Base-by-base conservation (phyloP, 2,888 invertebrate genomes). In the Rhamphomyia laevipes region DNA sequence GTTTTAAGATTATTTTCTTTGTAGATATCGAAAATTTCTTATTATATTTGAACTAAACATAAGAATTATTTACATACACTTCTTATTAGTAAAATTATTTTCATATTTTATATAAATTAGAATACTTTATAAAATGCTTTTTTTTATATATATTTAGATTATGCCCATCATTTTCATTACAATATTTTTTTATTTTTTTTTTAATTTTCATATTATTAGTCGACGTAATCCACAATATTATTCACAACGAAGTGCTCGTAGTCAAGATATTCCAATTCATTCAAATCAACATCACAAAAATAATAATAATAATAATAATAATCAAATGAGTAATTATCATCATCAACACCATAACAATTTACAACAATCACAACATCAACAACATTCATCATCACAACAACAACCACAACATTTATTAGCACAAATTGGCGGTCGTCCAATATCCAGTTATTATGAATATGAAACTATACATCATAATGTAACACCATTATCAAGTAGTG, bases 381-480 rank as follows among this genome's bases (percentile, higher is more conserved):
- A 56, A 48, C 51, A 52, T 38, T 16, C 49, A 33, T 49, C 48
- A 43, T 49, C 47, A 47, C 43, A 73, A 70, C 59, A 77, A 75
- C 70, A 77, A 77, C 67, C 23, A 5, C 27, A 18, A 37, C 49
- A 51, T 33, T 45, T 54, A 35, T 49, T 49, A 11, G 42, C 51
- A 18, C 46, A 42, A 42, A 42, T 51, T 45, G 61, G 58, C n/a
- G 17, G 62, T 46, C 75, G 88, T 16, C 87, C 88, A 6, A 80
- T 83, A 53, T 87, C 87, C 52, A 88, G 86, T 70, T 87, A 83
- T 70, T 88, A 86, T 68, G 88, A 89, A 68, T 88, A 88, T 68
- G 88, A 88, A 67, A 84, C 80, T 56, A 81, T 85, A 31, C 84
- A 84, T 57, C 76, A 82, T 21, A 76, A 76, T 56, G 75, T 72